phyloP scores from a whole-genome alignment of 1,140 invertebrate species.

The Penaeus chinensis region DNA sequence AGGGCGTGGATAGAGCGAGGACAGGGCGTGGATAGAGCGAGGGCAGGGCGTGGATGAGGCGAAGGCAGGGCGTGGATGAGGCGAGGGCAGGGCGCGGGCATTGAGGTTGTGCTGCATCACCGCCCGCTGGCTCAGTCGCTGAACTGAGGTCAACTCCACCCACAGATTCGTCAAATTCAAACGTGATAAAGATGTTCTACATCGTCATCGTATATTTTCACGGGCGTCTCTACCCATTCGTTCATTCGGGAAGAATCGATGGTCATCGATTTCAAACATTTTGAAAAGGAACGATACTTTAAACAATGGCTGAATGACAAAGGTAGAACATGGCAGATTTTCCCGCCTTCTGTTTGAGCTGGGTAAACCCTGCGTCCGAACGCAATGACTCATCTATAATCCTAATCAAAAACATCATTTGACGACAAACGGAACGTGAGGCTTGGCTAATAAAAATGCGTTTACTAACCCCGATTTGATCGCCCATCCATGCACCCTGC shows the following conservation, averaged over 20 bases:
- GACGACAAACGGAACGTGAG: not conserved
- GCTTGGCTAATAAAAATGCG: too few species aligned
- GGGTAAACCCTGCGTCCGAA: slow-evolving; percentile 49
- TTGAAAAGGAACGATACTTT: slow-evolving; percentile 45
- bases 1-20: too few species aligned
- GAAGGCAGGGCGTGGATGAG: too few species aligned
- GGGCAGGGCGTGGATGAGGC: too few species aligned
- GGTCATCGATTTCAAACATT: slow-evolving; percentile 40
- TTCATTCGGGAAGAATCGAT: slow-evolving; percentile 24
- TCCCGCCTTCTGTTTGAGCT: slow-evolving; percentile 45
- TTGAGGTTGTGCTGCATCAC: too few species aligned
- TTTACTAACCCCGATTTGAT: too few species aligned
- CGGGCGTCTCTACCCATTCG: not conserved
- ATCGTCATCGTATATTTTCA: slow-evolving; percentile 24
- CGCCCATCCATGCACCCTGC: too few species aligned
- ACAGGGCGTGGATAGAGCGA: too few species aligned
- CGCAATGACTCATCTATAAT: slow-evolving; percentile 45
- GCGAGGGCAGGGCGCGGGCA: too few species aligned
- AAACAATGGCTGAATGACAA: slow-evolving; percentile 48
- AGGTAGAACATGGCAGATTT: slow-evolving; percentile 55
- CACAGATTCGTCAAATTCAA: slow-evolving; percentile 55
- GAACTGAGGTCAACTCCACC: slow-evolving; percentile 9
- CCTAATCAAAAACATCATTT: slow-evolving; percentile 38
- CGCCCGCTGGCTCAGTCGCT: too few species aligned
- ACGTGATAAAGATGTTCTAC: slow-evolving; percentile 51